Conservation (phyloP, 2,888 invertebrate species). For the Phanerotoma sp. region DNA sequence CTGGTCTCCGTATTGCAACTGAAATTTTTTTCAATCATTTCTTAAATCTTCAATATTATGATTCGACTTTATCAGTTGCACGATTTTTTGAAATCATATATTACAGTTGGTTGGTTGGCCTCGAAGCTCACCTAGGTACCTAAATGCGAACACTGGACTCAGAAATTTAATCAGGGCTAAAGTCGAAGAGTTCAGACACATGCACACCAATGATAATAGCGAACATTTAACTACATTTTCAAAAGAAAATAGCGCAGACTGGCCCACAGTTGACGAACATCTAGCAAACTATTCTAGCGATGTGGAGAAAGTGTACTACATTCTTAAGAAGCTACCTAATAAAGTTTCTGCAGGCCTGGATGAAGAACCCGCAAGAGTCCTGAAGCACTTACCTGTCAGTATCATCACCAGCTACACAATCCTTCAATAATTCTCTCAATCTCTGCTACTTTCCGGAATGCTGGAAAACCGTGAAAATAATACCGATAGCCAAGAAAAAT, state of each 20-base stretch:
- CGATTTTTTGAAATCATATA: too few species aligned
- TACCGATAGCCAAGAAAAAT: constrained; percentile 31
- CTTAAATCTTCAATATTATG: too few species aligned
- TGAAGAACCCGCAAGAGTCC: constrained; percentile 13
- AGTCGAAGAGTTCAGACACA: constrained; percentile 6
- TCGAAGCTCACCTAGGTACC: not conserved
- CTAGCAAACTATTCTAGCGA: constrained; percentile 4
- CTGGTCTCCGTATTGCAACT: too few species aligned
- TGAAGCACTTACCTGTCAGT: constrained; percentile 20
- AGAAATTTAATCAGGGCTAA: not conserved
- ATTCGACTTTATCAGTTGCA: too few species aligned
- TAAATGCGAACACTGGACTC: constrained; percentile 13
- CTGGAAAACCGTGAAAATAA: constrained; percentile 36
- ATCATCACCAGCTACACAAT: constrained; percentile 8
- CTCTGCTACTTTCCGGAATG: constrained; percentile 37
- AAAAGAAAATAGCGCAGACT: not conserved
- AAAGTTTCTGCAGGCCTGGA: constrained; percentile 26
- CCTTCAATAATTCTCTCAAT: constrained; percentile 34
- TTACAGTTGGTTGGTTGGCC: too few species aligned
- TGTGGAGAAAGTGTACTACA: not conserved
- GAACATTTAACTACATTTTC: constrained; percentile 6
- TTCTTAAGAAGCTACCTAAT: constrained; percentile 19
- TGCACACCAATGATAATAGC: not conserved
- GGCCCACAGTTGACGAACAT: not conserved
- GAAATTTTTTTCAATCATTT: too few species aligned